phyloP scores from a whole-genome alignment of 1,140 invertebrate species.

The Carcinoscorpius rotundicauda region DNA sequence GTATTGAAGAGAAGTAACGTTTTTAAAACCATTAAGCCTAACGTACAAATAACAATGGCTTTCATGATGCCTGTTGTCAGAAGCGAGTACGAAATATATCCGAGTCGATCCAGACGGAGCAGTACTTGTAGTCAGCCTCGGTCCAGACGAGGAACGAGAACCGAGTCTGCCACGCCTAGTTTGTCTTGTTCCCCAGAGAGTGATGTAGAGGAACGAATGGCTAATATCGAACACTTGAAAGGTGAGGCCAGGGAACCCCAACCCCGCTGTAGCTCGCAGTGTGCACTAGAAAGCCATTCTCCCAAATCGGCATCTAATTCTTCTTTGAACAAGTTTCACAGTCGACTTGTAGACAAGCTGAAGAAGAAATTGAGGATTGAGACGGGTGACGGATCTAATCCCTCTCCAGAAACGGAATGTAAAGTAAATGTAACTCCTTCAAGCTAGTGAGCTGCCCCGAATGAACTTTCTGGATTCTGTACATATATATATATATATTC shows the following conservation, averaged over 20 bases:
- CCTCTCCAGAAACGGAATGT: too few relatives aligned
- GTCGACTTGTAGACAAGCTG: constrained; percentile 65
- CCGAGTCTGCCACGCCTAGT: constrained; percentile 17
- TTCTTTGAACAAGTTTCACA: constrained; percentile 71
- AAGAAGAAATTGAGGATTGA: constrained; percentile 37
- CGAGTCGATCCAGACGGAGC: constrained; percentile 19
- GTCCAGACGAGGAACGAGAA: constrained; percentile 11
- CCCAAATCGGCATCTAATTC: constrained; percentile 43
- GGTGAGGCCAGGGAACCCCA: constrained; percentile 53
- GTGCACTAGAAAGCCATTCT: constrained; percentile 41
- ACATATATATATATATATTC: too few relatives aligned
- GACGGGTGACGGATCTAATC: too few relatives aligned
- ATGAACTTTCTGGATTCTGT: too few relatives aligned
- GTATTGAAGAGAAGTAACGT: too few relatives aligned
- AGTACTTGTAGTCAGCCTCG: constrained; percentile 1
- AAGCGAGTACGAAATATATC: constrained; percentile 82
- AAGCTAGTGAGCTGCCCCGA: too few relatives aligned
- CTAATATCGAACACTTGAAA: constrained; percentile 39
- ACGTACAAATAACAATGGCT: constrained; percentile 46
- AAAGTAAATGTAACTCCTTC: too few relatives aligned
- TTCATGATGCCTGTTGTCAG: constrained; percentile 89
- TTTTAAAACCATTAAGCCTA: too few relatives aligned
- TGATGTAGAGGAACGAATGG: constrained; percentile 21
- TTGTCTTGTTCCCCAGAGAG: constrained; percentile 22
- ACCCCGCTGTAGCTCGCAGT: constrained; percentile 47